These are phyloP conservation scores for Danio choprae DNA, from an alignment of 2,797 vertebrate genomes.

Conservation along the genomic window DNA sequence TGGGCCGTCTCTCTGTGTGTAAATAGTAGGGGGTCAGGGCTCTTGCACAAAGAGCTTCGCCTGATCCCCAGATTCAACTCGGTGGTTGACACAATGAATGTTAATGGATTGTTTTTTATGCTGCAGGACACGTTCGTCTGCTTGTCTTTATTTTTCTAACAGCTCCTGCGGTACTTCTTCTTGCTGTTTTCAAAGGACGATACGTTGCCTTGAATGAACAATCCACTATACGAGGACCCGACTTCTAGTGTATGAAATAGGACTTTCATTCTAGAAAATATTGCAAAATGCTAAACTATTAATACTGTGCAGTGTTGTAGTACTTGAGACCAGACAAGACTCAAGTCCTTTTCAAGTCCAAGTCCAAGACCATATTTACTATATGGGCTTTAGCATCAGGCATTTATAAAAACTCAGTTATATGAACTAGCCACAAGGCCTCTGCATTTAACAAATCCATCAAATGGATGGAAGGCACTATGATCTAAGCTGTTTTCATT, in stretches of 20 bases:
- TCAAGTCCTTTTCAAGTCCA: not conserved
- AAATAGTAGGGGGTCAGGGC: conserved; percentile 78
- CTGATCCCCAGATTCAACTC: conserved; percentile 73
- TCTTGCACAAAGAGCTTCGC: conserved; percentile 75
- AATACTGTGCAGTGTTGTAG: not conserved
- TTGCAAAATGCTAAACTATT: conserved; percentile 1
- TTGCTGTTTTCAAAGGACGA: not conserved
- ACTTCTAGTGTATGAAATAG: not conserved
- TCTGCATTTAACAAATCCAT: too few species aligned
- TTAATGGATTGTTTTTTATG: conserved; percentile 45
- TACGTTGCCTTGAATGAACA: conserved; percentile 27
- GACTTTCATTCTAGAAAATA: not conserved
- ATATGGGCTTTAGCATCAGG: too few species aligned
- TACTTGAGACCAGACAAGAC: not conserved
- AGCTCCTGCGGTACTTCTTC: not conserved
- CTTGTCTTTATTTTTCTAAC: conserved; percentile 22
- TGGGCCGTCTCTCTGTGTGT: conserved; percentile 77
- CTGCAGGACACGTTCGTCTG: not conserved
- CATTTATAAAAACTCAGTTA: too few species aligned
- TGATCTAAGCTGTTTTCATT: too few species aligned
- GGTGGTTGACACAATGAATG: conserved; percentile 43
- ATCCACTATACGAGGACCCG: not conserved
- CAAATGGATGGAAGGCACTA: too few species aligned
- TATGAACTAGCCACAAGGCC: too few species aligned
- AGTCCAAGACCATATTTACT: not conserved